Conservation (phyloP, 1,140 invertebrate genomes). For the Onthophagus taurus region DNA sequence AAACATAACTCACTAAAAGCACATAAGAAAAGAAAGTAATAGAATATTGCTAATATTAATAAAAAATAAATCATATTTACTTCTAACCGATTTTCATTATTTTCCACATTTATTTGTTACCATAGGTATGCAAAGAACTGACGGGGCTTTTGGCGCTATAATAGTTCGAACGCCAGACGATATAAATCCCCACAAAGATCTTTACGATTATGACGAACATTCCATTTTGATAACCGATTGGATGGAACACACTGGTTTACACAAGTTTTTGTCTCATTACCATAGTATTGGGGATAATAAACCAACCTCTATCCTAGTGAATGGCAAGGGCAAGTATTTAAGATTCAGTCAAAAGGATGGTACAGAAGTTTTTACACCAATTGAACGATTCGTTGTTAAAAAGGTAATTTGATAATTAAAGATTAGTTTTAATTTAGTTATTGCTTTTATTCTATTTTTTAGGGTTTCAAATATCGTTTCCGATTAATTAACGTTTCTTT, state of each 20-base stretch:
- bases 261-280: slow-evolving; percentile 67
- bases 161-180: slow-evolving; percentile 53
- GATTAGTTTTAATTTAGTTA: neutral
- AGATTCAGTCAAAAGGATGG: slow-evolving; percentile 33
- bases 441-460: slow-evolving; percentile 35
- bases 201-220: slow-evolving; percentile 64
- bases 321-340: slow-evolving; percentile 59
- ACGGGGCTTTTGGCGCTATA: slow-evolving; percentile 69
- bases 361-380: slow-evolving; percentile 22
- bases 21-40: too few relatives aligned
- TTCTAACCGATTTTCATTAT: neutral
- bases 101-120: too few relatives aligned
- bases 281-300: slow-evolving; percentile 72
- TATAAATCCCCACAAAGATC: slow-evolving; percentile 45
- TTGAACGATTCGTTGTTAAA: slow-evolving; percentile 31
- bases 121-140: slow-evolving; percentile 65
- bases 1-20: too few relatives aligned
- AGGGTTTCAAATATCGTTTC: slow-evolving; percentile 45
- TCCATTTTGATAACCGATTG: slow-evolving; percentile 68
- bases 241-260: slow-evolving; percentile 57
- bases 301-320: slow-evolving; percentile 65
- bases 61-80: too few relatives aligned
- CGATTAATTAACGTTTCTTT: slow-evolving; percentile 48
- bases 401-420: slow-evolving; percentile 19
- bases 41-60: too few relatives aligned